Evolutionary conservation across 92 coral and sea anemone species (phyloP), one percentile per base, ranked within the genome.

Genomic region (Chrysogorgia sp.): DNA sequence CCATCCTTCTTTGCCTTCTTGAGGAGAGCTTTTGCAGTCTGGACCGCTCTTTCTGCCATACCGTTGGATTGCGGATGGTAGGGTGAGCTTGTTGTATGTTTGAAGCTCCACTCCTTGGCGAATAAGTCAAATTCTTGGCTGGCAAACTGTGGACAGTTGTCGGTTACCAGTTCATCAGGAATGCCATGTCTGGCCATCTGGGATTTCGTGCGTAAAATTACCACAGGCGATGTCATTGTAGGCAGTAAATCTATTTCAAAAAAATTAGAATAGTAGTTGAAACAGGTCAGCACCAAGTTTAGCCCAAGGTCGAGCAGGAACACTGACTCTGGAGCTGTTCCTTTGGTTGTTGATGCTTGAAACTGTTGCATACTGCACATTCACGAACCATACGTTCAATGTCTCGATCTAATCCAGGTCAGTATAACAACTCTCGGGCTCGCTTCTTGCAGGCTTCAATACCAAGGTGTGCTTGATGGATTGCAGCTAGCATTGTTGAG

Each of bases 401-500:
- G 22, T 74, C 79, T 34, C 60, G 79, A 25, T 37, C 60, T 20
- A 72, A 63, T 19, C 64, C 65, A 72, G 41, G 31, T 28, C 79
- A 72, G 47, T 52, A 53, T 31, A 71, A 26, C 53, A 71, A 49
- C 43, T 76, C 34, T 48, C 53, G 34, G 13, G 79, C 79, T n/a
- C 79, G 79, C 79, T 55, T 74, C 79, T 0, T 1, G 79, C 79
- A 32, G 62, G 79, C 79, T 55, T 74, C 79, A 0, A 50, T 52
- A 26, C 33, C 60, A 12, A 74, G 13, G 59, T 74, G 79, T 55
- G 79, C 20, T 31, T 55, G 79, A 64, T 74, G 66, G 15, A 74
- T 74, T 74, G 79, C 79, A 48, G 79, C 52, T 28, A 76, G 82
- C 69, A 59, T 62, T 34, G 59, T 49, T 74, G 79, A 40, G 64